Conservation (phyloP, 2,113 vertebrate genomes). For the Anhinga anhinga region DNA sequence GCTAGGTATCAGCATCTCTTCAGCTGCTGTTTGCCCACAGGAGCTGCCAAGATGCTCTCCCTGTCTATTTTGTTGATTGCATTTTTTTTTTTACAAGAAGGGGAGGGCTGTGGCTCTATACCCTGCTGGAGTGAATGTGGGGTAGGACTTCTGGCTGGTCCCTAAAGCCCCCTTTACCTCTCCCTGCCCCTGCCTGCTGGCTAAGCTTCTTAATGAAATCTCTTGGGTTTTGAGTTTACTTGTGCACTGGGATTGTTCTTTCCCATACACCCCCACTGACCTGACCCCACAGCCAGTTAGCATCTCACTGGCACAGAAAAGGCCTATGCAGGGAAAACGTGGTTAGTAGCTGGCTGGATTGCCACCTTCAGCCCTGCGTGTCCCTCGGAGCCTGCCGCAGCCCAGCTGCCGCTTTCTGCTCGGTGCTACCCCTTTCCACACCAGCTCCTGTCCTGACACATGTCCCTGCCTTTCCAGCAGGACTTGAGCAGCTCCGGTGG, state of each 20-base stretch:
- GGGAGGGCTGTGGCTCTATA: background rate
- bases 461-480: background rate
- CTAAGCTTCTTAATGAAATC: constrained; percentile 8
- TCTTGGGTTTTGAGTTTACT: background rate
- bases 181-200: background rate
- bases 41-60: background rate
- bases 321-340: background rate
- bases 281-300: background rate
- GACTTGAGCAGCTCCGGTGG: background rate
- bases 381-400: background rate
- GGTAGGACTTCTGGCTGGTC: background rate
- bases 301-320: background rate
- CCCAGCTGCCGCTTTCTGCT: background rate
- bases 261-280: accelerated
- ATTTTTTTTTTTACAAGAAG: background rate
- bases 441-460: background rate
- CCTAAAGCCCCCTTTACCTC: background rate
- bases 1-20: background rate
- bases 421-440: accelerated
- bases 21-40: background rate
- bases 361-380: accelerated
- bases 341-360: background rate
- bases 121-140: accelerated
- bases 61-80: background rate
- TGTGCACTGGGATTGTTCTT: background rate